phyloP scores from a whole-genome alignment of 2,797 vertebrate species.

The Siniperca scherzeri region DNA sequence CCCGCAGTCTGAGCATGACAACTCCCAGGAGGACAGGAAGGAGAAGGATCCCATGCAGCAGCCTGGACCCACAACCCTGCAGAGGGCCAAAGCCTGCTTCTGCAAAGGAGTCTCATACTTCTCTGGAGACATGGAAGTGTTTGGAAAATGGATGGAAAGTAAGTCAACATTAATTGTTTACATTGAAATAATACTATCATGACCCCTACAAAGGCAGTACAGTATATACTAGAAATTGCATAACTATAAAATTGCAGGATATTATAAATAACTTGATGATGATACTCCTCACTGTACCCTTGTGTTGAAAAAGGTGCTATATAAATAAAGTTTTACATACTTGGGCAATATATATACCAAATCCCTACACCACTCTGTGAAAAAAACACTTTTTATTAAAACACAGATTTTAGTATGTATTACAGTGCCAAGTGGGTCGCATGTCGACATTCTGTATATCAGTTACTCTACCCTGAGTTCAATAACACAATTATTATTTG shows the following conservation, averaged over 20 bases:
- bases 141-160: constrained; percentile 93
- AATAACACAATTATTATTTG: background rate
- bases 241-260: background rate
- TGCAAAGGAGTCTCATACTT: constrained; percentile 86
- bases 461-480: background rate
- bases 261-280: background rate
- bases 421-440: too few relatives aligned
- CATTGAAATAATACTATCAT: background rate
- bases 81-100: constrained; percentile 68
- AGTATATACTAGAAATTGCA: background rate
- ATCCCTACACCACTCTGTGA: background rate
- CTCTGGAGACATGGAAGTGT: constrained; percentile 92
- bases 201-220: background rate
- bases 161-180: constrained; percentile 50
- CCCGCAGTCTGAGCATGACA: constrained; percentile 34
- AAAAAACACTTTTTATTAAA: too few relatives aligned
- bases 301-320: too few relatives aligned
- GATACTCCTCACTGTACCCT: background rate
- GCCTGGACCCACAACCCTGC: background rate
- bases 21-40: constrained; percentile 1
- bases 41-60: constrained; percentile 29
- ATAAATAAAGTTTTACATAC: too few relatives aligned
- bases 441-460: background rate
- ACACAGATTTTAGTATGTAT: background rate
- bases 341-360: background rate